Evolutionary conservation across 2,888 invertebrate genomes (phyloP).

Genomic region (Conistra vaccinii): DNA sequence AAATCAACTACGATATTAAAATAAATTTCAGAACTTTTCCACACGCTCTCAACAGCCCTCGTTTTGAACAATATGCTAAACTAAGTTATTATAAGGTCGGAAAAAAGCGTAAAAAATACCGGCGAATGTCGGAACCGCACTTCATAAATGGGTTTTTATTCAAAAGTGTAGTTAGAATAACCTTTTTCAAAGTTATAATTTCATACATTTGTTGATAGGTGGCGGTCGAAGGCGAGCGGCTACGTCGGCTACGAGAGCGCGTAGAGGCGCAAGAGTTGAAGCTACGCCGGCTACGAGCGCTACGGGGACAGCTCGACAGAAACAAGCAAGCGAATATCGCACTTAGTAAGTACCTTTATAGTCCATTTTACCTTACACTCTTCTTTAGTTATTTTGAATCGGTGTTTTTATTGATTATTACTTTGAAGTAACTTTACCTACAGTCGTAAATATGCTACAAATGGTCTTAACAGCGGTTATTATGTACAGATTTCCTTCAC

Average conservation of each 20-base stretch:
- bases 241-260: slow-evolving; percentile 96
- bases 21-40: slow-evolving; percentile 42
- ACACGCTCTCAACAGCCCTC: slow-evolving; percentile 42
- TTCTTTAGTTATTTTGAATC: not conserved
- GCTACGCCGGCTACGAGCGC: slow-evolving; percentile 96
- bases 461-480: slow-evolving; percentile 27
- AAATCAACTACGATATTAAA: slow-evolving; percentile 39
- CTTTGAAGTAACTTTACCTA: not conserved
- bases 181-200: slow-evolving; percentile 22
- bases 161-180: slow-evolving; percentile 17
- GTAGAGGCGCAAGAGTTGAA: slow-evolving; percentile 99
- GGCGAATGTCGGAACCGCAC: not conserved
- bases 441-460: slow-evolving; percentile 11
- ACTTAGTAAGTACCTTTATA: slow-evolving; percentile 93
- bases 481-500: slow-evolving; percentile 33
- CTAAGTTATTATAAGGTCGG: slow-evolving; percentile 24
- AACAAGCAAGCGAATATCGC: slow-evolving; percentile 97
- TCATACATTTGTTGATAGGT: slow-evolving; percentile 83
- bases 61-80: slow-evolving; percentile 46
- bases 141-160: slow-evolving; percentile 31
- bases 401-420: not conserved
- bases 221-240: slow-evolving; percentile 96
- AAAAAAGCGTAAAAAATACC: slow-evolving; percentile 23
- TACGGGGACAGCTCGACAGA: slow-evolving; percentile 98
- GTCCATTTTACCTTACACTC: slow-evolving; percentile 10